A percentile compares a stretch with the other conserved stretches of the same genome.
Evolutionary conservation across 2,113 vertebrate genomes (phyloP).

Genomic region (Bos javanicus): DNA sequence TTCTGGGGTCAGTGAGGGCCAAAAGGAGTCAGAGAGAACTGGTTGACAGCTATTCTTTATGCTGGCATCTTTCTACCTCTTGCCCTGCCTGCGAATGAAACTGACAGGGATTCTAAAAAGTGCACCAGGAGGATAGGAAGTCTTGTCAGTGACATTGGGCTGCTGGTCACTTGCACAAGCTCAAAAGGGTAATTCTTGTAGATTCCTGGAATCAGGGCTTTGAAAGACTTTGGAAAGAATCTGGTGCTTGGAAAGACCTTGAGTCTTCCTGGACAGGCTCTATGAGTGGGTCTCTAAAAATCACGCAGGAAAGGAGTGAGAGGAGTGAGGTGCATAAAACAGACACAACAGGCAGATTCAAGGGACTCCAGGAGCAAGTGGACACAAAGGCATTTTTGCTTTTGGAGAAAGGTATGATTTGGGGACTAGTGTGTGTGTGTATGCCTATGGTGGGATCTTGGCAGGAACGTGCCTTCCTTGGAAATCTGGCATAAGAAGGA

Average conservation of each 20-base stretch:
- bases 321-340: background rate
- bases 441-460: background rate
- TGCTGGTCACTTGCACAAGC: background rate
- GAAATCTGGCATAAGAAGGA: background rate
- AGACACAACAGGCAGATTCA: background rate
- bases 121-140: background rate
- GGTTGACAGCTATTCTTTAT: slow-evolving; percentile 21
- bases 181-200: background rate
- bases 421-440: background rate
- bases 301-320: background rate
- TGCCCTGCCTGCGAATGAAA: background rate
- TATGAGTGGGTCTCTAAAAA: background rate
- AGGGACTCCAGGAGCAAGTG: background rate
- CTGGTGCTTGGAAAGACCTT: background rate
- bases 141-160: background rate
- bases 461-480: background rate
- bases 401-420: background rate
- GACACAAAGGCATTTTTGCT: background rate
- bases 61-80: background rate
- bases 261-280: background rate
- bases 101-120: slow-evolving; percentile 16
- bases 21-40: background rate
- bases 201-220: background rate
- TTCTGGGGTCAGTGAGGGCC: background rate
- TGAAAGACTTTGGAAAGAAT: background rate